Evolutionary conservation across 2,113 vertebrate genomes (phyloP), one percentile per base, ranked within the genome.

Genomic region (Protobothrops mucrosquamatus): DNA sequence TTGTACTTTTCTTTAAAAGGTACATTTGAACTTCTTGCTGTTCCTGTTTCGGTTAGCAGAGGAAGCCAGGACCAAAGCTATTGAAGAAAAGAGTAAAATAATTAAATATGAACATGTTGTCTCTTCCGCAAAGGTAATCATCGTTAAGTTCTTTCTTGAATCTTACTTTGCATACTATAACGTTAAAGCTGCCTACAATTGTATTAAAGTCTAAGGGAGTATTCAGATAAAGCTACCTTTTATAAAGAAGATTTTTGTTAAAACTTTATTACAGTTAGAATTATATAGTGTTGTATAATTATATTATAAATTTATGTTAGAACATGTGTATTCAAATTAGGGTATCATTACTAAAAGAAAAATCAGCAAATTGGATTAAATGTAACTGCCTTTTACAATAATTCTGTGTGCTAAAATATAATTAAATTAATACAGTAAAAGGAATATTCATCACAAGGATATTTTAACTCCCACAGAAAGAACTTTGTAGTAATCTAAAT

Each of bases 101-200:
- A 97, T 98, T 95, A 98, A 97, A 92, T 92, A 97, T 12, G 96
- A 98, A 20, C 98, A 98, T 39, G 0, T 95, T 55, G 29, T 96
- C 90, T 95, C 96, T 88, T 97, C 98, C 85, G 97, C 97, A 91
- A 98, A 98, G 98, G 98, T 98, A 97, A 95, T 94, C 81, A 39
- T 14, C 48, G 4, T 11, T 89, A 51, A 94, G 22, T 81, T 39
- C n/a, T 81, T 81, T 43, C 2, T 81, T 39, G 34, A 81, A 81
- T 39, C 18, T 81, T 81, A 74, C 2, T 74, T 39, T 34, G n/a
- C n/a, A 39, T 74, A 74, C 69, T 74, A 29, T 52, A 87, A 87
- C 2, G 4, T 87, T 87, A 87, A 48, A 87, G 12, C 86, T 87
- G 24, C 26, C 18, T 43, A 22, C 34, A 43, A 43, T 22, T 81